Evolutionary conservation across 2,888 invertebrate genomes (phyloP).

Genomic region (Antitype chi): DNA sequence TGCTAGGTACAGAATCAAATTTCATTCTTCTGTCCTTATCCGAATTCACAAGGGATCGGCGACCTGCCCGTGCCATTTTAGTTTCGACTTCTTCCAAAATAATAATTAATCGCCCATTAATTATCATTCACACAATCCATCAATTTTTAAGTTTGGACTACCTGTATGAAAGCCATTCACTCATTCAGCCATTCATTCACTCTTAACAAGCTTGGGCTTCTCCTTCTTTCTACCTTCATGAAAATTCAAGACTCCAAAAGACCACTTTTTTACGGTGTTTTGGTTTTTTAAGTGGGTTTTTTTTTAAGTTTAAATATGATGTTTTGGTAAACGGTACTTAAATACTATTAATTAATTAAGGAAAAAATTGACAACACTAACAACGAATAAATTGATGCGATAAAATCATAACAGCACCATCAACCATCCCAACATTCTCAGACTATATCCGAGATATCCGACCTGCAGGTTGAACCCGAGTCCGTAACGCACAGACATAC

Average conservation of each 20-base stretch:
- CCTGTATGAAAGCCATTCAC: neutral
- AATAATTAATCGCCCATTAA: neutral
- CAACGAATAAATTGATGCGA: neutral
- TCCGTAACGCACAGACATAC: slow-evolving; percentile 63
- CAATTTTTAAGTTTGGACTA: neutral
- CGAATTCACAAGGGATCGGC: neutral
- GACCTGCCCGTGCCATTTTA: too few relatives aligned
- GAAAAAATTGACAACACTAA: neutral
- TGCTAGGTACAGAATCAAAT: neutral
- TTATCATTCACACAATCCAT: neutral
- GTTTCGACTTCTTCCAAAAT: neutral
- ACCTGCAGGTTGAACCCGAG: slow-evolving; percentile 28
- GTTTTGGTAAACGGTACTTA: too few relatives aligned
- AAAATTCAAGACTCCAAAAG: neutral
- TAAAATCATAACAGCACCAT: slow-evolving; percentile 10
- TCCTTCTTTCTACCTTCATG: neutral
- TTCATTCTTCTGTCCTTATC: neutral
- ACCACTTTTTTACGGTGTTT: too few relatives aligned
- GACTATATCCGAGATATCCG: slow-evolving; percentile 25
- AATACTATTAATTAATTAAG: neutral
- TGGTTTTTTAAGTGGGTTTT: too few relatives aligned
- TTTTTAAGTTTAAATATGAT: too few relatives aligned
- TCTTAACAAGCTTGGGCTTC: neutral
- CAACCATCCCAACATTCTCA: slow-evolving; percentile 38
- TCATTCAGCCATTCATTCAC: too few relatives aligned